Percentiles rank a stretch among this genome's conserved stretches.
Evolutionary conservation across 2,888 invertebrate genomes (phyloP).

Genomic region (Cataglyphis cursor): DNA sequence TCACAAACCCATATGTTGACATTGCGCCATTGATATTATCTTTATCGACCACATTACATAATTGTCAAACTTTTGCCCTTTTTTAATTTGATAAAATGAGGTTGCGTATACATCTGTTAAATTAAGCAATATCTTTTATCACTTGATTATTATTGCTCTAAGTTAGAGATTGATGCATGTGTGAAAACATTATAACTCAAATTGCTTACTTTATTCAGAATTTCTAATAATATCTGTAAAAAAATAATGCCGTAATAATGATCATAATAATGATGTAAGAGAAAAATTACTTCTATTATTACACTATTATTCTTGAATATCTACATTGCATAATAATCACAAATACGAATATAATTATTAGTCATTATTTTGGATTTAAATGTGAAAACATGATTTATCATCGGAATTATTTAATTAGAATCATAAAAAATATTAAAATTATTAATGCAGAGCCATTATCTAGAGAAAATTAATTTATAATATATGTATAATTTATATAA

Average conservation of each 20-base stretch:
- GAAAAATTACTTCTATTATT: neutral
- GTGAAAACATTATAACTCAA: neutral
- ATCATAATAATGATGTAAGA: neutral
- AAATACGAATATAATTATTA: neutral
- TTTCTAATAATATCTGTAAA: neutral
- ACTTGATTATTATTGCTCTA: neutral
- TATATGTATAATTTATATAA: neutral
- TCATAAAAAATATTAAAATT: neutral
- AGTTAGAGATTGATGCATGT: neutral
- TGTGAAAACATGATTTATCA: neutral
- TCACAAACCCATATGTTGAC: neutral
- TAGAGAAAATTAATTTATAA: conserved; percentile 8
- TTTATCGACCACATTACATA: conserved; percentile 15
- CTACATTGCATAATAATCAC: neutral
- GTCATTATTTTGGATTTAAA: neutral
- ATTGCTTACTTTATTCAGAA: neutral
- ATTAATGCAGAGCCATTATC: neutral
- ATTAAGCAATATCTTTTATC: conserved; percentile 9
- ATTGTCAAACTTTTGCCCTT: conserved; percentile 23
- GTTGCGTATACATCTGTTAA: neutral
- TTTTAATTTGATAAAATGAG: neutral
- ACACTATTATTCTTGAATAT: conserved; percentile 15
- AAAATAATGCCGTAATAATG: no score
- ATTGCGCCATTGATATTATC: neutral
- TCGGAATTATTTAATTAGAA: neutral